These are phyloP conservation scores for Dolichomitus sp. DNA, from an alignment of 2,888 invertebrate genomes.

Conservation along the genomic window DNA sequence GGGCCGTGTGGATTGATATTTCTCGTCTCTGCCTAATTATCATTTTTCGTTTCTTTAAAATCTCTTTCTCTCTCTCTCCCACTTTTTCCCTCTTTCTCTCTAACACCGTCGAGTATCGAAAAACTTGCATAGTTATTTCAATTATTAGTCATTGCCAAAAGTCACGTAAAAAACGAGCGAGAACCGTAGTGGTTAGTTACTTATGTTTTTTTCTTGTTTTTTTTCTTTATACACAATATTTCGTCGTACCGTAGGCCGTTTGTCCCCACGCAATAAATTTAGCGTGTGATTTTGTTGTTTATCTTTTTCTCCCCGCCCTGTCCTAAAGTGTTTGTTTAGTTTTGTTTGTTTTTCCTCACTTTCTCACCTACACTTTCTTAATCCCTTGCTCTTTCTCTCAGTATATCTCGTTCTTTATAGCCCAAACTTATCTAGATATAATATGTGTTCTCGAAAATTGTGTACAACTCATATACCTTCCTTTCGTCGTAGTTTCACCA, in stretches of 20 bases:
- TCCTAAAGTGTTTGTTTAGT: constrained; percentile 65
- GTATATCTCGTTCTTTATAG: constrained; percentile 73
- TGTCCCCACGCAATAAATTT: constrained; percentile 83
- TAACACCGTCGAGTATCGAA: constrained; percentile 67
- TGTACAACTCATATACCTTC: constrained; percentile 84
- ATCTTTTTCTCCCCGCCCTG: constrained; percentile 67
- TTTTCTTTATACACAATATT: constrained; percentile 71
- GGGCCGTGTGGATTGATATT: constrained; percentile 70
- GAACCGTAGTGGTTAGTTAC: constrained; percentile 62
- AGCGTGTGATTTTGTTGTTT: constrained; percentile 81
- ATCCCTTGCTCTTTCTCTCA: constrained; percentile 34
- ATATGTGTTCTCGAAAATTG: constrained; percentile 84
- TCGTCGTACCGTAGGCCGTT: constrained; percentile 80
- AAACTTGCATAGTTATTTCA: constrained; percentile 57
- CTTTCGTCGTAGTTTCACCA: constrained; percentile 77
- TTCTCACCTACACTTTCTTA: constrained; percentile 47
- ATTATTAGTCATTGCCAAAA: constrained; percentile 65
- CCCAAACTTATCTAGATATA: constrained; percentile 79
- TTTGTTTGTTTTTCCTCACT: constrained; percentile 39
- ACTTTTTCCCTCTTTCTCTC: constrained; percentile 63
- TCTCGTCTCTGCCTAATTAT: constrained; percentile 37
- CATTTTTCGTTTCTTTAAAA: constrained; percentile 14
- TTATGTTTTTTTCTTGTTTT: constrained; percentile 54
- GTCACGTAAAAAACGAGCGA: constrained; percentile 67
- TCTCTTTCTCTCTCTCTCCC: constrained; percentile 48